Percentiles rank a stretch among this genome's conserved stretches.
Evolutionary conservation across 2,797 vertebrate genomes (phyloP).

Genomic region (Fratercula arctica): DNA sequence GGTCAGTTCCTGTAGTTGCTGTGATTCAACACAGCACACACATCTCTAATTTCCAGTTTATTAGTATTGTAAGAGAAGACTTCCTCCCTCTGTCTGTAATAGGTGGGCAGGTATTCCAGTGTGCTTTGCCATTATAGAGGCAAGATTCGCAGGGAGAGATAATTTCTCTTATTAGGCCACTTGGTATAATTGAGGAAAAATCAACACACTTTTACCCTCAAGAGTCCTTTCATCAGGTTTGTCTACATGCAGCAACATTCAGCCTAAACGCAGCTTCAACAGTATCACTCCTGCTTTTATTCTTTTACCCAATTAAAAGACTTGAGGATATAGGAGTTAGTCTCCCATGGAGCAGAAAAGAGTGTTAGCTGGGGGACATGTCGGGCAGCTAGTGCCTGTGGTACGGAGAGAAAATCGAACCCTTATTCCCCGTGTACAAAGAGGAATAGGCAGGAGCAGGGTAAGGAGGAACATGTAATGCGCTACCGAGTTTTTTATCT

Average conservation of each 20-base stretch:
- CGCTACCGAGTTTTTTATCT: background rate
- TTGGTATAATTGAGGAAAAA: conserved; percentile 22
- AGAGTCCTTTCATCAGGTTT: background rate
- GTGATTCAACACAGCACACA: background rate
- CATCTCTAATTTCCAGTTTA: background rate
- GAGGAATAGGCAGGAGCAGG: background rate
- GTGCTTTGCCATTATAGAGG: background rate
- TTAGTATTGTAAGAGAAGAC: background rate
- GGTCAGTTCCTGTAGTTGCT: background rate
- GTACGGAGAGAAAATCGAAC: background rate
- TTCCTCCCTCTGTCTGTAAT: background rate
- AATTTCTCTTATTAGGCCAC: background rate
- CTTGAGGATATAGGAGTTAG: background rate
- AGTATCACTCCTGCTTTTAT: background rate
- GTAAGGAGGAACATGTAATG: background rate
- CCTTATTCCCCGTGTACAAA: background rate
- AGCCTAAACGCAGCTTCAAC: background rate
- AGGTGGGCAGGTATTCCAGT: background rate
- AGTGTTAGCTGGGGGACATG: background rate
- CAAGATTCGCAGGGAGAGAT: background rate
- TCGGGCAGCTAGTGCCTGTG: background rate
- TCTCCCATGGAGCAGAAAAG: background rate
- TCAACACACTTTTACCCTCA: background rate
- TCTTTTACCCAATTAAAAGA: background rate
- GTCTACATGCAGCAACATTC: background rate